Evolutionary conservation across 2,113 vertebrate genomes (phyloP).

Genomic region (Typhlomys cinereus): DNA sequence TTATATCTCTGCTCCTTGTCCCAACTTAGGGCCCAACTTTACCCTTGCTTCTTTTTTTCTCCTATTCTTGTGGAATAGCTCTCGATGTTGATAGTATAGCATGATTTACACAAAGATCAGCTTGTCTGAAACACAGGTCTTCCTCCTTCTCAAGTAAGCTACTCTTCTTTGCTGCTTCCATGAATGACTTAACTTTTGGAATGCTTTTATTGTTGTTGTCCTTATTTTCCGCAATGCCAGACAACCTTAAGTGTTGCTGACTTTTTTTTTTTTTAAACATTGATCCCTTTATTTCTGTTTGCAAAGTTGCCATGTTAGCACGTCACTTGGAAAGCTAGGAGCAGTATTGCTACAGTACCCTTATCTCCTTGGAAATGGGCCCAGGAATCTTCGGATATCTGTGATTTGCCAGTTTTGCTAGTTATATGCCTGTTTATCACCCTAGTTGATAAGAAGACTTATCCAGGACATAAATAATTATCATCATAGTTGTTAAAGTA

Average conservation of each 20-base stretch:
- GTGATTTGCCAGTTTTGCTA: too few species aligned
- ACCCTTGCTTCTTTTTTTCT: neutral
- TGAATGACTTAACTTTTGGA: neutral
- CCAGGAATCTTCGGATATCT: too few species aligned
- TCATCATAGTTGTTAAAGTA: conserved; percentile 2
- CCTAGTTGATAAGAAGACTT: neutral
- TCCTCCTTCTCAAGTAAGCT: neutral
- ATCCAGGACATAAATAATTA: neutral
- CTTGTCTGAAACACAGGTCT: neutral
- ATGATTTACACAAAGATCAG: neutral
- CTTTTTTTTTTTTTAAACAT: neutral
- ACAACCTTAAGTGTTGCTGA: neutral
- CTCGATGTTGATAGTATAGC: neutral
- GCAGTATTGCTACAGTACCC: neutral
- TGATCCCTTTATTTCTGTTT: neutral
- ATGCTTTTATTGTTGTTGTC: neutral
- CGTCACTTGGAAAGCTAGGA: neutral
- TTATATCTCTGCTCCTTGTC: neutral
- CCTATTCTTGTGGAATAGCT: neutral
- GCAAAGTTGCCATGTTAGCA: neutral
- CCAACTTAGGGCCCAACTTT: neutral
- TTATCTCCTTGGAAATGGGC: neutral
- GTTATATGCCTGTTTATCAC: neutral
- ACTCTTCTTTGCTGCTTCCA: neutral
- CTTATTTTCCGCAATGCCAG: neutral